A percentile compares a stretch with the other conserved stretches of the same genome.
These are phyloP conservation scores for Allophyes oxyacanthae DNA, from an alignment of 2,888 invertebrate species.

Conservation along the genomic window DNA sequence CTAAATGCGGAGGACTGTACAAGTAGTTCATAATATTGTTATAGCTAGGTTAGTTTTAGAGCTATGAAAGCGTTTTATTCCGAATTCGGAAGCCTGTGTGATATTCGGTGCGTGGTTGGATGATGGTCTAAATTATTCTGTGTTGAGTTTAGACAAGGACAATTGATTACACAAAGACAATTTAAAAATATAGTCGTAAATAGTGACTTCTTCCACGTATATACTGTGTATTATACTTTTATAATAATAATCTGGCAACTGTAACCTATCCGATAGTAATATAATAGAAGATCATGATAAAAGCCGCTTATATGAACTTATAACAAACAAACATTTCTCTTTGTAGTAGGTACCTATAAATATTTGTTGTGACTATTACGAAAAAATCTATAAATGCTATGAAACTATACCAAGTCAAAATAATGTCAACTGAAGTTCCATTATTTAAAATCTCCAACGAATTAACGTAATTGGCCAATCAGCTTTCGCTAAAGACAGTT, in stretches of 20 bases:
- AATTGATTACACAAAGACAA: constrained; percentile 1
- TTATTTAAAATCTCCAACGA: constrained; percentile 1
- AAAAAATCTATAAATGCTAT: not conserved
- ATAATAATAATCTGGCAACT: constrained; percentile 35
- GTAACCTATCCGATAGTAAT: constrained; percentile 18
- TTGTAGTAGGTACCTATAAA: not conserved
- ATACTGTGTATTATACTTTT: constrained; percentile 21
- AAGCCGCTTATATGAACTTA: constrained; percentile 1
- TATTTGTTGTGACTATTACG: too few species aligned
- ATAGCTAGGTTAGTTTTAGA: constrained; percentile 5
- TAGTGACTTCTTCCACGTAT: constrained; percentile 11
- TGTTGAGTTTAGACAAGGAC: constrained; percentile 16
- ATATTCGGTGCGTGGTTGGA: constrained; percentile 54
- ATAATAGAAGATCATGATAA: constrained; percentile 16
- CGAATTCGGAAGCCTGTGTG: constrained; percentile 50
- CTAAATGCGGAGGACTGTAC: constrained; percentile 25
- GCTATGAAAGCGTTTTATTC: constrained; percentile 25
- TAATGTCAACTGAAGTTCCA: not conserved
- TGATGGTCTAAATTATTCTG: constrained; percentile 32
- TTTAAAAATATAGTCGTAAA: constrained; percentile 12
- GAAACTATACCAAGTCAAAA: not conserved
- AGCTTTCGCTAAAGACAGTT: constrained; percentile 19
- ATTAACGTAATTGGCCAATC: constrained; percentile 29
- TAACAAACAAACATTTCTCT: not conserved
- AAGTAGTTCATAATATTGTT: constrained; percentile 10